Evolutionary conservation across 1,140 invertebrate genomes (phyloP).

Genomic region (Solenopsis invicta): DNA sequence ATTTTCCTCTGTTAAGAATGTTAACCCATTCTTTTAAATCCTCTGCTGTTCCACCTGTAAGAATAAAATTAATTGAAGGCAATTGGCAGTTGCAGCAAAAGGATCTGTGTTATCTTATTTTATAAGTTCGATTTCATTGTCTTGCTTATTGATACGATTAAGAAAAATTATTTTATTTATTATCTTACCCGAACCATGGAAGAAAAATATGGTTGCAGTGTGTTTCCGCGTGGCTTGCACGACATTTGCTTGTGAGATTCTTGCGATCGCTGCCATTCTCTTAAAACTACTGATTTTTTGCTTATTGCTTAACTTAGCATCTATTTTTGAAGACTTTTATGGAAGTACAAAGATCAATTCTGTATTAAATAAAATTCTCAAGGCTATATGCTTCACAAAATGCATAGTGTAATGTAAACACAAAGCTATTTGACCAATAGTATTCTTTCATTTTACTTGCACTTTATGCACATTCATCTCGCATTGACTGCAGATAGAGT

Average conservation of each 20-base stretch:
- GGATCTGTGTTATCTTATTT: neutral
- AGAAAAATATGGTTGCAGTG: slow-evolving; percentile 88
- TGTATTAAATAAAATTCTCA: too few species aligned
- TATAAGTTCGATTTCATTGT: neutral
- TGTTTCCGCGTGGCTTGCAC: slow-evolving; percentile 82
- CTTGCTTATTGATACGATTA: neutral
- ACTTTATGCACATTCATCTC: neutral
- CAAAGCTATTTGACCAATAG: too few species aligned
- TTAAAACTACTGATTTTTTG: neutral
- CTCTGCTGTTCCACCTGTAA: slow-evolving; percentile 89
- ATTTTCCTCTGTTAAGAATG: slow-evolving; percentile 88
- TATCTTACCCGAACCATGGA: slow-evolving; percentile 89
- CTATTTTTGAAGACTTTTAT: neutral
- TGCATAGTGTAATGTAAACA: too few species aligned
- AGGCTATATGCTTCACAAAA: too few species aligned
- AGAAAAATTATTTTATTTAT: neutral
- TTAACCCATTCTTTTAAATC: slow-evolving; percentile 90
- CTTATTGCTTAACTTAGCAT: neutral
- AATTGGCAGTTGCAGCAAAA: neutral
- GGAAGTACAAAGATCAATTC: too few species aligned
- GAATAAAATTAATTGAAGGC: slow-evolving; percentile 26
- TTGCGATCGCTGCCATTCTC: slow-evolving; percentile 13
- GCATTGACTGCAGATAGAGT: neutral
- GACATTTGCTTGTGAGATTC: slow-evolving; percentile 72
- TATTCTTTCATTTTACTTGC: neutral